These are phyloP conservation scores for Periophthalmus modestus DNA, from an alignment of 2,113 vertebrate genomes.

Conservation along the genomic window DNA sequence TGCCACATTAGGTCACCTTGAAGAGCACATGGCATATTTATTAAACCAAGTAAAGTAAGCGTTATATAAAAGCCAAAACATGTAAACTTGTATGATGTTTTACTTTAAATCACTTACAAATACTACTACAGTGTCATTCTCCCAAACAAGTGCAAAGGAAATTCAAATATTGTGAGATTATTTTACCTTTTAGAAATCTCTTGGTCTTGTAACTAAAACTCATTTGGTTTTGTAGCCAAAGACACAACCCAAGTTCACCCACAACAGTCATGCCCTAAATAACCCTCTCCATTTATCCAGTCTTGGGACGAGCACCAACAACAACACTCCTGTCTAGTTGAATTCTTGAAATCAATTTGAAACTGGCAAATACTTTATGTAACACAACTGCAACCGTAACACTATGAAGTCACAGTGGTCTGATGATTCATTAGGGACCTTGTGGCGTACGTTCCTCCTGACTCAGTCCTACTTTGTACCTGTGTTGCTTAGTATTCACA, in stretches of 20 bases:
- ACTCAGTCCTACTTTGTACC: slow-evolving; percentile 54
- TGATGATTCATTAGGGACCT: slow-evolving; percentile 63
- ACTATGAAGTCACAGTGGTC: slow-evolving; percentile 29
- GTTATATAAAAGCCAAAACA: not conserved
- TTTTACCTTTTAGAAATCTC: no score
- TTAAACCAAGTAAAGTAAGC: not conserved
- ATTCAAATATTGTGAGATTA: no score
- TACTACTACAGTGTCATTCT: not conserved
- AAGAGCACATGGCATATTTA: not conserved
- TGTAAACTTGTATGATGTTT: not conserved
- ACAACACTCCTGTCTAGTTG: not conserved
- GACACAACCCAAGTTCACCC: no score
- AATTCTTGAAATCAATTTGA: not conserved
- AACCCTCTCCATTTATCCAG: no score
- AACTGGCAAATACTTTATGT: not conserved
- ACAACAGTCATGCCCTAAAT: no score
- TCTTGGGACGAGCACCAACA: no score
- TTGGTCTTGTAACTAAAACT: no score
- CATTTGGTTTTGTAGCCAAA: no score
- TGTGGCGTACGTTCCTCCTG: slow-evolving; percentile 53
- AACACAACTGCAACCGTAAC: slow-evolving; percentile 30
- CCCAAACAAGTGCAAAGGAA: no score
- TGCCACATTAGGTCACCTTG: not conserved
- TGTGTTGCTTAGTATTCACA: slow-evolving; percentile 33
- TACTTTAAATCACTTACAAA: not conserved